A percentile compares a stretch with the other conserved stretches of the same genome.
Conservation (phyloP, 2,888 invertebrate species). For the Acrocera orbiculus region DNA sequence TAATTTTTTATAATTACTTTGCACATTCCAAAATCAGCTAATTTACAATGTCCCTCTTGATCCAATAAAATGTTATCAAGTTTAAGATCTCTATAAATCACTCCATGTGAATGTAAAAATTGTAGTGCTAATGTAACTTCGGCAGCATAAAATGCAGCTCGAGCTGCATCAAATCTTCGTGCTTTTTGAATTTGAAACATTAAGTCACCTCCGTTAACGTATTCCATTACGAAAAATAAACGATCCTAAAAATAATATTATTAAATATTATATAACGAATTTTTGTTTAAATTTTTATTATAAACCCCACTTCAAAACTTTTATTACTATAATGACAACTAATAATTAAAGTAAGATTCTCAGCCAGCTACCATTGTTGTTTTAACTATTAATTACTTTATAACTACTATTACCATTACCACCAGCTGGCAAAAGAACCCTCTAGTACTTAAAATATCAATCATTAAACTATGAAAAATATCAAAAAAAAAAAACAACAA, state of each 20-base stretch:
- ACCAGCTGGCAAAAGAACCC: too few species aligned
- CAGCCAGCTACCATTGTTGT: too few species aligned
- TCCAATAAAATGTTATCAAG: constrained; percentile 96
- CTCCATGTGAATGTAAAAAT: constrained; percentile 91
- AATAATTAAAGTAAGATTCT: too few species aligned
- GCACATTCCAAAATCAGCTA: constrained; percentile 97
- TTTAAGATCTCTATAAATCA: constrained; percentile 97
- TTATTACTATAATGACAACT: too few species aligned
- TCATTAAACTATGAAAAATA: neutral
- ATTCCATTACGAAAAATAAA: constrained; percentile 99
- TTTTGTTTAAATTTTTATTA: too few species aligned
- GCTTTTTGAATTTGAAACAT: constrained; percentile 99
- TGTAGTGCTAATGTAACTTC: constrained; percentile 95
- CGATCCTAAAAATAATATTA: constrained; percentile 44
- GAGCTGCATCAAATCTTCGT: constrained; percentile 90
- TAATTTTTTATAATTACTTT: constrained; percentile 52
- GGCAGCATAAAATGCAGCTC: constrained; percentile 89
- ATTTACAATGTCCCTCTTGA: constrained; percentile 85
- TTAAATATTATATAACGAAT: too few species aligned
- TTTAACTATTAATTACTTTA: too few species aligned
- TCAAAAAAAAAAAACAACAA: constrained; percentile 1
- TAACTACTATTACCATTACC: too few species aligned
- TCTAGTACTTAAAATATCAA: constrained; percentile 1
- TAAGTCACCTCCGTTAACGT: constrained; percentile 94
- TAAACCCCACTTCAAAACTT: too few species aligned